Evolutionary conservation across 2,797 vertebrate genomes (phyloP).

Genomic region (Halcyon smyrnensis): DNA sequence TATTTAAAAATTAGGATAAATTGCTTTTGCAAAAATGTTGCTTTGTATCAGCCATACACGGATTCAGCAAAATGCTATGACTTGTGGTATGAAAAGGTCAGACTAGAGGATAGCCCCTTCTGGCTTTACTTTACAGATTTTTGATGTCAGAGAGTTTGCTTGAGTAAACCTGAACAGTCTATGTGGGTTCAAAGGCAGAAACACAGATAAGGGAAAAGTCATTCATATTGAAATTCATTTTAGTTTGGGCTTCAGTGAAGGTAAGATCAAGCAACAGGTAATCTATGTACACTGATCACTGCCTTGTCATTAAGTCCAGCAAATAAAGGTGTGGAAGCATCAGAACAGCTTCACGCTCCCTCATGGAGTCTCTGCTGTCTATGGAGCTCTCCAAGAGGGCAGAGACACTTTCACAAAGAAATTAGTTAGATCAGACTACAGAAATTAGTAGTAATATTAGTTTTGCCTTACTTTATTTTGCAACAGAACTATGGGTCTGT

Average conservation of each 20-base stretch:
- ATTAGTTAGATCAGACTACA: not conserved
- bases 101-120: not conserved
- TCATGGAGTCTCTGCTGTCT: not conserved
- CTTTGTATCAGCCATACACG: not conserved
- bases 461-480: not conserved
- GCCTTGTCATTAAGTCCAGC: not conserved
- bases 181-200: not conserved
- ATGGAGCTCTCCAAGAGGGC: not conserved
- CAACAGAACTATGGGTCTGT: not conserved
- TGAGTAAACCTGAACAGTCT: not conserved
- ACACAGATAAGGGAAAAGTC: not conserved
- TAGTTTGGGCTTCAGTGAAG: not conserved
- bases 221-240: not conserved
- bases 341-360: not conserved
- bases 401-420: not conserved
- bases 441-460: not conserved
- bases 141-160: not conserved
- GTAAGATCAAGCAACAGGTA: not conserved
- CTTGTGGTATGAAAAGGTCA: not conserved
- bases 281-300: not conserved
- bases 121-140: not conserved
- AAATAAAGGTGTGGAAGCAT: not conserved
- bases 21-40: not conserved
- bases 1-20: not conserved
- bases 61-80: not conserved